A percentile compares a stretch with the other conserved stretches of the same genome.
Evolutionary conservation across 2,888 invertebrate genomes (phyloP).

Genomic region (Scaeva pyrastri): DNA sequence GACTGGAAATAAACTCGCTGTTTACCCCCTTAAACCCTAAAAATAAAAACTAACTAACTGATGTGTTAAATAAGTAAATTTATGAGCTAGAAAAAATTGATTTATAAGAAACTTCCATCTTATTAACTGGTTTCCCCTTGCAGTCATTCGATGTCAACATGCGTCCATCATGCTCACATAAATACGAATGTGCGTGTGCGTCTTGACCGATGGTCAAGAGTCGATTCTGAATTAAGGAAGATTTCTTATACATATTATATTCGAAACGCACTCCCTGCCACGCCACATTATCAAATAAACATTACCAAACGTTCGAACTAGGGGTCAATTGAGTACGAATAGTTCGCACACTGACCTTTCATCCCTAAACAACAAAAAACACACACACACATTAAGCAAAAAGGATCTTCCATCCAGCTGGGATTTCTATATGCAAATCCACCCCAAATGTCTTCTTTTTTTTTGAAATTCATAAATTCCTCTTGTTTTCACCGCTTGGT

Average conservation of each 20-base stretch:
- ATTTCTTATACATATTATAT: constrained; percentile 29
- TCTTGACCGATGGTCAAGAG: constrained; percentile 83
- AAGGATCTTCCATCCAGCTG: constrained; percentile 36
- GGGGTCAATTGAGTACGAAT: constrained; percentile 72
- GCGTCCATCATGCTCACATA: too few species aligned
- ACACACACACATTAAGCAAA: too few species aligned
- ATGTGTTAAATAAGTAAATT: constrained; percentile 68
- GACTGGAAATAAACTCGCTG: background rate
- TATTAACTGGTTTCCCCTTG: constrained; percentile 12
- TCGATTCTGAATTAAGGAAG: constrained; percentile 70
- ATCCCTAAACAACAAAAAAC: constrained; percentile 64
- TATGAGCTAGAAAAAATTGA: constrained; percentile 60
- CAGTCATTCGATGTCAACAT: constrained; percentile 32
- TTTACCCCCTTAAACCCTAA: constrained; percentile 1
- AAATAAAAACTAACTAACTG: constrained; percentile 47
- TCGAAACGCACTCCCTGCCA: constrained; percentile 46
- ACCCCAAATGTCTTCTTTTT: constrained; percentile 31
- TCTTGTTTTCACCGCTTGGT: constrained; percentile 61
- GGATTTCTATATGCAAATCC: constrained; percentile 40
- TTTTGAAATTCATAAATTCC: background rate
- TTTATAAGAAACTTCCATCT: constrained; percentile 8
- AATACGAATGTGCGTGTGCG: constrained; percentile 60
- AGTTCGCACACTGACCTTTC: constrained; percentile 72
- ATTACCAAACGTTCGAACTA: constrained; percentile 66
- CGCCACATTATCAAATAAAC: constrained; percentile 74